Base-by-base conservation (phyloP, 2,888 invertebrate species). In the Xiphydria camelus region DNA sequence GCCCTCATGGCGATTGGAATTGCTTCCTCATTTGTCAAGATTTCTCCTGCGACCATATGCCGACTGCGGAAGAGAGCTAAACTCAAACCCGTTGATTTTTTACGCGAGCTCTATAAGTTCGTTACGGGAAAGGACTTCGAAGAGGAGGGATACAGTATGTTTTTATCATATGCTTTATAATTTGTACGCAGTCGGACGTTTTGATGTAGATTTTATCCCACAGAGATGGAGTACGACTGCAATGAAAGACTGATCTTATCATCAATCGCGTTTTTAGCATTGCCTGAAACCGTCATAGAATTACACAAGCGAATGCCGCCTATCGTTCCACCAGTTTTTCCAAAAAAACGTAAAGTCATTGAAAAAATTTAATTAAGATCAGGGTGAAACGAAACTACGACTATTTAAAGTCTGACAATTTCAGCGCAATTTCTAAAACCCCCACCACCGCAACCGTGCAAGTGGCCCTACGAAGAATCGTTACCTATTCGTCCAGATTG, bases 231-330 rank as follows among this genome's bases (percentile, higher is more conserved):
- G 26, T 75, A 74, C n/a, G 61, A 59, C 22, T 66, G 66, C 45
- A 69, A 68, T 15, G 70, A 73, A 41, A 62, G 64, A 50, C 63
- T 75, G 15, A 63, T 73, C 23, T 43, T 75, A 41, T 67, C 75
- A n/a, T 63, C 63, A 1, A 73, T 75, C 19, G 70, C 71, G 23
- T 68, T 72, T 37, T 53, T 74, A 29, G 64, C 69, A 6, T 50
- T 75, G 19, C 69, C 73, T n/a, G 64, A 67, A 40, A 51, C 63
- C 3, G 47, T 73, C 2, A 18, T 59, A 1, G 64, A 69, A 49
- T 49, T 75, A 9, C 57, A 73, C 26, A 53, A 57, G 31, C 57
- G 66, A 50, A 45, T 73, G 12, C 68, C 71, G 1, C 48, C 63
- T 21, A 33, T 66, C 4, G 41, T 26, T 31, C 20, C 41, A 15